Evolutionary conservation across 2,113 vertebrate species (phyloP), one percentile per base, ranked within the genome.

Genomic region (Aegithalos caudatus): DNA sequence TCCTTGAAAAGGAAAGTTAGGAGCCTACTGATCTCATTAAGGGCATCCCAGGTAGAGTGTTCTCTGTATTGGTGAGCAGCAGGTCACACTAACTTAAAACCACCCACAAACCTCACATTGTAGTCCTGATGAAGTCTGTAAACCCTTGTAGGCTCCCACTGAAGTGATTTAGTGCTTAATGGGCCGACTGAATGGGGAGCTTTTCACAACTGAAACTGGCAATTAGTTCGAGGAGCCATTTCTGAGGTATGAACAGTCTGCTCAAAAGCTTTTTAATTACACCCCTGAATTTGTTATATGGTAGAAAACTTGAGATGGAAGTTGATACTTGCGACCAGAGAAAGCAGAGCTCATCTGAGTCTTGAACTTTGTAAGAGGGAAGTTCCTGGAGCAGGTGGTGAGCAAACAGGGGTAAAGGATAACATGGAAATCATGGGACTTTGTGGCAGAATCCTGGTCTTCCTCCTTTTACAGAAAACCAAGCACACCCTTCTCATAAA

Each of bases 131-230:
- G 62, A 56, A 76, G 58, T 21, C 3, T 29, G 6, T 54, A 60
- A 82, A 48, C 28, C 16, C 35, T 74, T 3, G 0, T 18, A 16
- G 27, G 22, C 40, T 86, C 20, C 21, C 9, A 1, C 31, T 64
- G 70, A 73, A 70, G 50, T 79, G 15, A 33, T 61, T 47, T 31
- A 37, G 31, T 74, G 42, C 33, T 80, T 72, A 64, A 24, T 65
- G 54, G 61, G 38, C 31, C 0, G 1, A 14, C 35, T 54, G 64
- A 71, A 18, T n/a, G n/a, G 0, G 18, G 70, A 90, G 57, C 74
- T 67, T 56, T 71, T 56, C 66, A 22, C 13, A 18, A 8, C 12
- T 42, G 20, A 51, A 83, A 13, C 33, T 37, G 12, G 22, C 42
- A 56, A 8, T 33, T n/a, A 22, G 14, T 45, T 64, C 0, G 1